Evolutionary conservation across 2,888 invertebrate genomes (phyloP), one percentile per base, ranked within the genome.

Genomic region (Agrochola circellaris): DNA sequence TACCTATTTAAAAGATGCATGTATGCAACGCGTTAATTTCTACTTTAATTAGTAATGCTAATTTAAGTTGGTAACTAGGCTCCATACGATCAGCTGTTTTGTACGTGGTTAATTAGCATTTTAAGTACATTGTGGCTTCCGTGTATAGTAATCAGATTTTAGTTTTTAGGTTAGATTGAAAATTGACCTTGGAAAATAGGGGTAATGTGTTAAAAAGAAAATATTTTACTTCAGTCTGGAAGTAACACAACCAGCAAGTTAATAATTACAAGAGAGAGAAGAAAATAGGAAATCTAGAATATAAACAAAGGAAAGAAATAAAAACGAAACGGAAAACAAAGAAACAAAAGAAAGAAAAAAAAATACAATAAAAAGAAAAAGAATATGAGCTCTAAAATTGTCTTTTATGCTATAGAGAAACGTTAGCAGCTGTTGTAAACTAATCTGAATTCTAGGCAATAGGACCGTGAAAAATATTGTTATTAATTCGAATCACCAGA

Each of bases 21-120:
- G 38, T 81, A 74, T 74, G 45, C 56, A 65, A 72, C 26, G 7
- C 58, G 69, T 73, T 82, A 58, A 75, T 85, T 81, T 69, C 65
- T 79, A 56, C 15, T 68, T 81, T 73, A 72, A 83, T 84, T 84
- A 78, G 79, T 78, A 45, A 83, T 75, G 79, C 72, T 73, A 79
- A 83, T 73, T 83, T 64, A 77, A 51, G 38, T 77, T 61, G 0
- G 34, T 76, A 67, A 85, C 65, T 62, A 58, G 23, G 56, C 72
- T 61, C 4, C 9, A 30, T 54, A 61, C 48, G 34, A 60, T 30
- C 67, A 81, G 48, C 71, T 61, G 82, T 67, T 62, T 30, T 34
- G 38, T 67, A 20, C 48, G 56, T 71, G 42, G 26, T 64, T 75
- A 26, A 65, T 69, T 81, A 60, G 26, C 11, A 62, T 61, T 80